A percentile compares a stretch with the other conserved stretches of the same genome.
Evolutionary conservation across 2,113 vertebrate genomes (phyloP).

Genomic region (Oceanodroma tethys): DNA sequence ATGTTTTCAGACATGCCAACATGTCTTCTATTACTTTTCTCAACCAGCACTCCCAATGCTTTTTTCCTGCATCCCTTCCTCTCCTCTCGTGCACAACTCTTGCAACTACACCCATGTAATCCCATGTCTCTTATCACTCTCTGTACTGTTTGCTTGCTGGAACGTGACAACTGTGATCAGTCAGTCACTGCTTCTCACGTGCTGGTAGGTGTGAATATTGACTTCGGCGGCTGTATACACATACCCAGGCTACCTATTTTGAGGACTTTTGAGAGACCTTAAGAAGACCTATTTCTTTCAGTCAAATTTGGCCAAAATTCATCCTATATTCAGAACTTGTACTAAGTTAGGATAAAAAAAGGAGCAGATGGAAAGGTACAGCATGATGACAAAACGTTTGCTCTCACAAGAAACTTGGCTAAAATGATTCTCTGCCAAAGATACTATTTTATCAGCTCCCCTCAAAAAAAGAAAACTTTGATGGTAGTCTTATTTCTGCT

Average conservation of each 20-base stretch:
- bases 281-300: neutral
- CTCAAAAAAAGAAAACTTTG: neutral
- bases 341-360: neutral
- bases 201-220: neutral
- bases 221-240: neutral
- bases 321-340: neutral
- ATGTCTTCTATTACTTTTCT: neutral
- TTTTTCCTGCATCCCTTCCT: neutral
- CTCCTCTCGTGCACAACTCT: neutral
- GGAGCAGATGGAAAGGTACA: neutral
- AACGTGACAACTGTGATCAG: neutral
- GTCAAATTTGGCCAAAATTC: neutral
- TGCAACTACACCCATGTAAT: neutral
- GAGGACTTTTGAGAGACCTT: neutral
- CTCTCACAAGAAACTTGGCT: neutral
- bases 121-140: neutral
- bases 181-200: neutral
- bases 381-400: neutral
- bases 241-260: neutral
- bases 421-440: neutral
- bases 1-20: neutral
- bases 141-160: neutral
- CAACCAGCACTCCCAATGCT: neutral
- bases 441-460: neutral
- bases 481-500: neutral